These are phyloP conservation scores for Drosophila bunnanda DNA, from an alignment of 2,888 invertebrate genomes.

Conservation along the genomic window DNA sequence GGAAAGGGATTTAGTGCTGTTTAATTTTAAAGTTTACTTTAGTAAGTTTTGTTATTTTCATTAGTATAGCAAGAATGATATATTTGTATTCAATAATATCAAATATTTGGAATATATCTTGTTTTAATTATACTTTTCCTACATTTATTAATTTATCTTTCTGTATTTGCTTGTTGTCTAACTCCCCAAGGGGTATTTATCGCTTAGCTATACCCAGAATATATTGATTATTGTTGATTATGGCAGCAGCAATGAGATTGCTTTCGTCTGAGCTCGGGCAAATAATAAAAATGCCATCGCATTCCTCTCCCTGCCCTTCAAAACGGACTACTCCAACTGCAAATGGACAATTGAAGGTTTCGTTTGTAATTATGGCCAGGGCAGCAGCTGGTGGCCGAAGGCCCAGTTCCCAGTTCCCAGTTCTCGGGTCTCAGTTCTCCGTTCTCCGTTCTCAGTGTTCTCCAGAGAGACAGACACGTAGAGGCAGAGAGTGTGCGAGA, in stretches of 20 bases:
- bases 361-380: slow-evolving; percentile 46
- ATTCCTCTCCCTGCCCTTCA: slow-evolving; percentile 1
- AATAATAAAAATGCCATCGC: slow-evolving; percentile 17
- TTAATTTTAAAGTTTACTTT: not conserved
- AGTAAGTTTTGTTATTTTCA: too few relatives aligned
- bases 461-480: not conserved
- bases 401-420: slow-evolving; percentile 71
- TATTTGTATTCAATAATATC: not conserved
- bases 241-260: slow-evolving; percentile 29
- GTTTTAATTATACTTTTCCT: not conserved
- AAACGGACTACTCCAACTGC: slow-evolving; percentile 8
- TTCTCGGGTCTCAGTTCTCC: slow-evolving; percentile 51
- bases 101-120: not conserved
- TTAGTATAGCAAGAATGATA: too few relatives aligned
- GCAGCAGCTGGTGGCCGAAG: slow-evolving; percentile 49
- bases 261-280: slow-evolving; percentile 27
- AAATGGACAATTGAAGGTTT: slow-evolving; percentile 42
- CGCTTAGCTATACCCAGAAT: slow-evolving; percentile 1
- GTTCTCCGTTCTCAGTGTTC: slow-evolving; percentile 33
- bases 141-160: not conserved
- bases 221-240: slow-evolving; percentile 31
- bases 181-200: not conserved
- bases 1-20: not conserved
- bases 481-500: slow-evolving; percentile 4
- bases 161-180: not conserved